These are phyloP conservation scores for Orthonevra nobilis DNA, from an alignment of 2,888 invertebrate genomes.

Conservation along the genomic window DNA sequence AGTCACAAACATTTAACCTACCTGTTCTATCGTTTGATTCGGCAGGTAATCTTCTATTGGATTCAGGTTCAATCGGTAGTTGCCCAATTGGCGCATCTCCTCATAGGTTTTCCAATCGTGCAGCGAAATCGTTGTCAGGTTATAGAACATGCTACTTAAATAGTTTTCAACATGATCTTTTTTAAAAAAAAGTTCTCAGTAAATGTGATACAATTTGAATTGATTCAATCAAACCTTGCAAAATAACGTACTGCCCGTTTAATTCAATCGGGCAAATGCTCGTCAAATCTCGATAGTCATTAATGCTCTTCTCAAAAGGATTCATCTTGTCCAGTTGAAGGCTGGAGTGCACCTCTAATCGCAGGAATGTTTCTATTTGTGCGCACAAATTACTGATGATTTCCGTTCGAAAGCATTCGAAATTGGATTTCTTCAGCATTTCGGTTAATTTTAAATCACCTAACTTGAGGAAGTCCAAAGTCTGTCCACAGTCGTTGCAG, in stretches of 20 bases:
- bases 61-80: slow-evolving; percentile 88
- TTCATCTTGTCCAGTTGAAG: slow-evolving; percentile 87
- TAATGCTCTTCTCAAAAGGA: slow-evolving; percentile 83
- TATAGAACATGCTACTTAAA: slow-evolving; percentile 96
- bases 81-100: slow-evolving; percentile 96
- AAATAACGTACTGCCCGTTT: slow-evolving; percentile 83
- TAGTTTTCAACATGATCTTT: slow-evolving; percentile 90
- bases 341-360: slow-evolving; percentile 95
- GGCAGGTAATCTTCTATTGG: slow-evolving; percentile 96
- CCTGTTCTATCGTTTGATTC: slow-evolving; percentile 96
- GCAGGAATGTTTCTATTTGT: slow-evolving; percentile 94
- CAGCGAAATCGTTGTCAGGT: slow-evolving; percentile 96
- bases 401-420: slow-evolving; percentile 80
- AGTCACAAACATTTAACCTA: too few relatives aligned
- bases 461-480: slow-evolving; percentile 66
- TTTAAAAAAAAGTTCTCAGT: slow-evolving; percentile 62
- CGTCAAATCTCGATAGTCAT: slow-evolving; percentile 85
- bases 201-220: too few relatives aligned
- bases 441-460: slow-evolving; percentile 73
- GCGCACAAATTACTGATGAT: slow-evolving; percentile 88
- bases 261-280: slow-evolving; percentile 82
- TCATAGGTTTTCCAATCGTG: slow-evolving; percentile 99
- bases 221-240: slow-evolving; percentile 81
- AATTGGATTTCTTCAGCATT: slow-evolving; percentile 75
- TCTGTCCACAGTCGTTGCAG: slow-evolving; percentile 79